Base-by-base conservation (phyloP, 2,113 vertebrate genomes). In the Microcebus murinus region DNA sequence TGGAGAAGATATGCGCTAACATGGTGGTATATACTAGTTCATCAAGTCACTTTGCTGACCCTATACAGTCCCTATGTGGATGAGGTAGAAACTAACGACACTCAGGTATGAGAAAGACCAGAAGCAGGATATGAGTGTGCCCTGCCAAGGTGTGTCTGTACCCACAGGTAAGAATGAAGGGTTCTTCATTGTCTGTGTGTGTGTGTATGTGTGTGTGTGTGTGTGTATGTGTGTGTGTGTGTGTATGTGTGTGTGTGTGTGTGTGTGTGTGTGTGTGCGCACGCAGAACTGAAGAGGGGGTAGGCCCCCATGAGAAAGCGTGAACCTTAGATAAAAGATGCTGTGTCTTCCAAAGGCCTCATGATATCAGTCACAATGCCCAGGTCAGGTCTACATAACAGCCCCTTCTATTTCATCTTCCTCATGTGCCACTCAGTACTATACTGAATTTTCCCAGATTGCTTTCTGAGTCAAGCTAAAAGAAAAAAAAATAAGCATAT, bases 391-490 rank as follows among this genome's bases (percentile, higher is more conserved):
- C 50, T 48, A 42, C 5, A 1, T 4, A 42, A 68, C 5, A 76
- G 61, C 25, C 25, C 67, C 76, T 36, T 59, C 5, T 13, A 14
- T 27, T 65, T 21, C 20, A 31, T 73, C 52, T 5, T 34, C 39
- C 34, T 83, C 55, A n/a, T 15, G 8, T 52, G 25, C 73, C 48
- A 87, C 20, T 7, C 20, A 57, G 11, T 42, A 20, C 55, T 23
- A 70, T 2, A 13, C 8, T 83, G 39, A 73, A 83, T 70, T 83
- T 70, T 27, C 68, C 73, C 88, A 97, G 88, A 90, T 4, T 59
- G 36, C 61, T 77, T 73, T 91, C 76, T 90, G 23, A 79, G 27
- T 89, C 59, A 81, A 21, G 25, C 63, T 70, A 76, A 87, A 87
- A 68, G 55, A 81, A 79, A 92, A 8, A 29, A 76, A 87, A 87